Evolutionary conservation across 2,888 invertebrate species (phyloP).

Genomic region (Netelia fuscicornis): DNA sequence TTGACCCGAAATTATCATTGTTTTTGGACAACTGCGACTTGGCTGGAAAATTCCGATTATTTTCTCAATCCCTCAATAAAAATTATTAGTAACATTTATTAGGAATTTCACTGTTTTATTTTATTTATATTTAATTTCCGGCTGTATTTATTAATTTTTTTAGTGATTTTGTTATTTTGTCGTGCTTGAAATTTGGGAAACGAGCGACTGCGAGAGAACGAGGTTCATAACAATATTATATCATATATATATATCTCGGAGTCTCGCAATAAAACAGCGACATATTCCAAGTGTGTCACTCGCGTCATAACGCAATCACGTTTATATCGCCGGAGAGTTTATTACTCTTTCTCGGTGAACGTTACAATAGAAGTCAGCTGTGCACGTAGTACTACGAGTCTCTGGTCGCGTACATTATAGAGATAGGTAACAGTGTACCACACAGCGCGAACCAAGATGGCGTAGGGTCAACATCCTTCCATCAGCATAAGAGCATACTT

Average conservation of each 20-base stretch:
- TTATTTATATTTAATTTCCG: too few relatives aligned
- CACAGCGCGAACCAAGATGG: slow-evolving; percentile 79
- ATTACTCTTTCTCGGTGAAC: slow-evolving; percentile 49
- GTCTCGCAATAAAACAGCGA: not conserved
- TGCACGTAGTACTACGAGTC: slow-evolving; percentile 80
- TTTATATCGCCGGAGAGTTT: slow-evolving; percentile 45
- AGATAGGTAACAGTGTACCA: slow-evolving; percentile 59
- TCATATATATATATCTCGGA: not conserved
- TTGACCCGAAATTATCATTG: not conserved
- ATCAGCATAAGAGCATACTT: slow-evolving; percentile 62
- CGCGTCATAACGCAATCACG: slow-evolving; percentile 35
- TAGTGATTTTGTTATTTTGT: too few relatives aligned
- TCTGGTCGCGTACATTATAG: slow-evolving; percentile 71
- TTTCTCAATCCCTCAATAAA: not conserved
- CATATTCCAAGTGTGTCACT: slow-evolving; percentile 60
- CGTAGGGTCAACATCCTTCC: slow-evolving; percentile 85
- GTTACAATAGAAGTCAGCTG: slow-evolving; percentile 72
- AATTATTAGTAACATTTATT: too few relatives aligned
- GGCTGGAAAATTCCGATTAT: not conserved
- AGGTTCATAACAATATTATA: not conserved
- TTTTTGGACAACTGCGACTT: not conserved
- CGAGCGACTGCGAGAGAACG: too few relatives aligned
- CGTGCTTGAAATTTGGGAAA: too few relatives aligned
- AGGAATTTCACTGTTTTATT: too few relatives aligned
- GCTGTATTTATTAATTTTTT: too few relatives aligned